phyloP scores from a whole-genome alignment of 2,113 vertebrate genomes.

The Mesembrinibis cayennensis region DNA sequence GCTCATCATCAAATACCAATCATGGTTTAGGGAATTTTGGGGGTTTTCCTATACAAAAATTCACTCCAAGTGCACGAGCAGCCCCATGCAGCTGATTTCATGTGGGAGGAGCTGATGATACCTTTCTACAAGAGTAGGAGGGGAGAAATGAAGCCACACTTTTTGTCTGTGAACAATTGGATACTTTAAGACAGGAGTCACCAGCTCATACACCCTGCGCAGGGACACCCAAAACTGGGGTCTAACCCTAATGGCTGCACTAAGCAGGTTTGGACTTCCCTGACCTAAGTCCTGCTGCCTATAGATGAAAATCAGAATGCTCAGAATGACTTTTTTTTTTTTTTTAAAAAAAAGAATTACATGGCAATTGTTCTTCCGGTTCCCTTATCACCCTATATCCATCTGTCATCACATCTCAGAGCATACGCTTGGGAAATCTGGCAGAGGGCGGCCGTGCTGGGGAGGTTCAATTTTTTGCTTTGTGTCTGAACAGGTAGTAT shows the following conservation, averaged over 20 bases:
- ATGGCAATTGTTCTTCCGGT: background rate
- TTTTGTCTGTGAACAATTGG: background rate
- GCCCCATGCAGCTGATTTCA: background rate
- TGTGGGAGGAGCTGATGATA: slow-evolving; percentile 13
- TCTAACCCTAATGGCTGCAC: rapidly evolving
- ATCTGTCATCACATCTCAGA: background rate
- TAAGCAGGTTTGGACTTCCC: background rate
- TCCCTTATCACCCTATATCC: background rate
- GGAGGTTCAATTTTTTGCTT: rapidly evolving
- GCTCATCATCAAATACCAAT: background rate
- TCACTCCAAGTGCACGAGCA: rapidly evolving
- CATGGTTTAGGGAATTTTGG: rapidly evolving
- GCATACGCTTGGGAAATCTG: background rate
- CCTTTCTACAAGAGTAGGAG: background rate
- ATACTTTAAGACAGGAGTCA: background rate
- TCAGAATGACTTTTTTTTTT: background rate
- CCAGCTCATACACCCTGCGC: background rate
- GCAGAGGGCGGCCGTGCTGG: rapidly evolving
- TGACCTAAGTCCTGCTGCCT: background rate
- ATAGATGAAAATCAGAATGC: background rate
- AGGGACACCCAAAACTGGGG: background rate
- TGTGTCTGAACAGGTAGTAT: background rate
- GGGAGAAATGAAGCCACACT: background rate
- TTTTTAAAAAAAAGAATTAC: background rate
- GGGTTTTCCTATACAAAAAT: background rate